Conservation (phyloP, 2,888 invertebrate genomes). For the Drosophila peninsularis region DNA sequence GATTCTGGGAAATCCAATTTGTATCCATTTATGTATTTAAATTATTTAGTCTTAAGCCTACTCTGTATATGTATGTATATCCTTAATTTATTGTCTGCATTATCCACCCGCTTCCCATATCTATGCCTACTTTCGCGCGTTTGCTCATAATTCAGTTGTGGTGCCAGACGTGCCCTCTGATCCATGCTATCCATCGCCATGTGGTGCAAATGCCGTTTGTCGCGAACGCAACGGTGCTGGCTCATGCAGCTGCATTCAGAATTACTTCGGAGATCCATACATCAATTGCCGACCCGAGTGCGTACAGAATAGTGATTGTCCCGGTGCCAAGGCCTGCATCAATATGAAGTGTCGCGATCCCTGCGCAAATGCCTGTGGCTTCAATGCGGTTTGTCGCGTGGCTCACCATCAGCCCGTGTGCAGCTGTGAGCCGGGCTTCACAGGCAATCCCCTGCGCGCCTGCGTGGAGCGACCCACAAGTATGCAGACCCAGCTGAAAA, state of each 20-base stretch:
- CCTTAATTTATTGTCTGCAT: slow-evolving; percentile 29
- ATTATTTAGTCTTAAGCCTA: slow-evolving; percentile 49
- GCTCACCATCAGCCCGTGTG: slow-evolving; percentile 93
- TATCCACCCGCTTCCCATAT: slow-evolving; percentile 62
- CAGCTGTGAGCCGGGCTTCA: slow-evolving; percentile 89
- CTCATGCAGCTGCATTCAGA: slow-evolving; percentile 92
- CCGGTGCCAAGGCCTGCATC: slow-evolving; percentile 90
- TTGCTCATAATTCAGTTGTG: slow-evolving; percentile 81
- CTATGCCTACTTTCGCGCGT: slow-evolving; percentile 33
- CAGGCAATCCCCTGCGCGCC: slow-evolving; percentile 91
- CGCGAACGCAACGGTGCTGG: slow-evolving; percentile 92
- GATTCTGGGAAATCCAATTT: slow-evolving; percentile 19
- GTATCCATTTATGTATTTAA: slow-evolving; percentile 32
- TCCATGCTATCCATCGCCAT: slow-evolving; percentile 93
- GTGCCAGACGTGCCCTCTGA: slow-evolving; percentile 86
- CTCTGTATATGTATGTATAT: slow-evolving; percentile 21
- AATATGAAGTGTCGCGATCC: slow-evolving; percentile 94
- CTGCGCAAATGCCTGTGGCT: slow-evolving; percentile 92
- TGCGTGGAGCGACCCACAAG: slow-evolving; percentile 87
- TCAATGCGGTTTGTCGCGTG: slow-evolving; percentile 93
- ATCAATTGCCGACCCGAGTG: slow-evolving; percentile 94
- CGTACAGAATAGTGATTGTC: slow-evolving; percentile 93
- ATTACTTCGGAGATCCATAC: slow-evolving; percentile 94
- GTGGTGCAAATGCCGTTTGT: slow-evolving; percentile 94
- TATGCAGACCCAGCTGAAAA: slow-evolving; percentile 55